Evolutionary conservation across 1,140 invertebrate species (phyloP), one percentile per base, ranked within the genome.

Genomic region (Ceratitis capitata): DNA sequence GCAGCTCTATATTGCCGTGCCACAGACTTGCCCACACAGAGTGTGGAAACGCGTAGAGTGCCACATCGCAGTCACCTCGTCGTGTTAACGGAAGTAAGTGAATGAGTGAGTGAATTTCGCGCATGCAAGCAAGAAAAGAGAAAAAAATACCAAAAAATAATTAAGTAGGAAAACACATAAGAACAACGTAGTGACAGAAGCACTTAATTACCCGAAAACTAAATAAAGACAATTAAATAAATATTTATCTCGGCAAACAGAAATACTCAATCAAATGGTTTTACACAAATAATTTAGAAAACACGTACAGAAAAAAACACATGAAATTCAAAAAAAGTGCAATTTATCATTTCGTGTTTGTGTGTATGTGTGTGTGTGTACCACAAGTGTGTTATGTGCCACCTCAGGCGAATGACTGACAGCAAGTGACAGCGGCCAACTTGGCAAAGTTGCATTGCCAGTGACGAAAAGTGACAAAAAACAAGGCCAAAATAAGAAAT

Each of bases 81-180:
- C 61, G 61, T 69, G 61, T 35, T 32, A 69, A 39, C 61, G 61
- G 61, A 69, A 69, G 61, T 69, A 69, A 69, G 61, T 69, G 61
- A 35, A 69, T 69, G 61, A 69, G 61, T 39, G 32, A 69, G 61
- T 35, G 29, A 32, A 39, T 35, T 32, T 69, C 32, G 26, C 14
- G 61, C 61, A 69, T 35, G 32, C 29, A 69, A 61, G 5, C 29
- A 16, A 64, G n/a, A 69, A 69, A 69, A 69, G 29, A 39, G 51
- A 56, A 69, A 61, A 10, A 61, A 61, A 26, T n/a, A 69, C 7
- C 14, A 14, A 39, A 69, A 35, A 69, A n/a, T n/a, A n/a, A n/a
- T n/a, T n/a, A n/a, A n/a, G n/a, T n/a, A n/a, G 4, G 10, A 69
- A 35, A 69, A 6, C 32, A 12, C 35, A 39, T 3, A 16, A 7